Evolutionary conservation across 2,888 invertebrate species (phyloP).

Genomic region (Drosophila borealis): DNA sequence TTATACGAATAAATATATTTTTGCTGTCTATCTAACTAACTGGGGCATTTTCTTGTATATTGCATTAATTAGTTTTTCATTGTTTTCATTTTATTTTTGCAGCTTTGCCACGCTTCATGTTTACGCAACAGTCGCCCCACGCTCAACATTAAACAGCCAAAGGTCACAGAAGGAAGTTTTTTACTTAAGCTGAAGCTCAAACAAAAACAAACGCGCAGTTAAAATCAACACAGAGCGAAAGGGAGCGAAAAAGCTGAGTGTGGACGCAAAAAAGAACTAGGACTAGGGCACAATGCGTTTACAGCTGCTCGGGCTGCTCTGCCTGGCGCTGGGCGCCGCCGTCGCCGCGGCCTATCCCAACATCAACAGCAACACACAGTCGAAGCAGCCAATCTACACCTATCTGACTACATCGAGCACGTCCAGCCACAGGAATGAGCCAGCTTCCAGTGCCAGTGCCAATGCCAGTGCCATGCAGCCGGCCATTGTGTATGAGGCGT

Average conservation of each 20-base stretch:
- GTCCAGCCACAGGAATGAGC: slow-evolving; percentile 57
- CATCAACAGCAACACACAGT: slow-evolving; percentile 41
- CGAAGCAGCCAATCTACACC: slow-evolving; percentile 53
- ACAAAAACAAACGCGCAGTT: slow-evolving; percentile 51
- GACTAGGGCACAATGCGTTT: slow-evolving; percentile 64
- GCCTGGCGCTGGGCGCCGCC: slow-evolving; percentile 42
- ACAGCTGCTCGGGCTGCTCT: slow-evolving; percentile 54
- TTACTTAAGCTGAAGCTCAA: slow-evolving; percentile 56
- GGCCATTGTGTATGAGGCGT: slow-evolving; percentile 75
- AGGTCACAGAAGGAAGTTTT: slow-evolving; percentile 41
- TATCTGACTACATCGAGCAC: slow-evolving; percentile 73
- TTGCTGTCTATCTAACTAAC: neutral
- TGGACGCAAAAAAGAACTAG: slow-evolving; percentile 13
- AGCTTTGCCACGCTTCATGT: slow-evolving; percentile 52
- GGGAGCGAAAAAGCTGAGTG: neutral
- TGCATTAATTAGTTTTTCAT: slow-evolving; percentile 65
- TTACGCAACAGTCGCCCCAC: slow-evolving; percentile 41
- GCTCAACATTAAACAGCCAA: slow-evolving; percentile 50
- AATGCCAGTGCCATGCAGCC: slow-evolving; percentile 65
- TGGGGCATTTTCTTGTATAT: slow-evolving; percentile 57
- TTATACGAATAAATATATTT: slow-evolving; percentile 11
- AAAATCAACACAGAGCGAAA: slow-evolving; percentile 21
- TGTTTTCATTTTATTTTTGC: slow-evolving; percentile 50
- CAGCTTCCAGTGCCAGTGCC: slow-evolving; percentile 25
- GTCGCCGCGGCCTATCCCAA: slow-evolving; percentile 49